phyloP scores from a whole-genome alignment of 2,888 invertebrate genomes.

The Anthrax anthrax region DNA sequence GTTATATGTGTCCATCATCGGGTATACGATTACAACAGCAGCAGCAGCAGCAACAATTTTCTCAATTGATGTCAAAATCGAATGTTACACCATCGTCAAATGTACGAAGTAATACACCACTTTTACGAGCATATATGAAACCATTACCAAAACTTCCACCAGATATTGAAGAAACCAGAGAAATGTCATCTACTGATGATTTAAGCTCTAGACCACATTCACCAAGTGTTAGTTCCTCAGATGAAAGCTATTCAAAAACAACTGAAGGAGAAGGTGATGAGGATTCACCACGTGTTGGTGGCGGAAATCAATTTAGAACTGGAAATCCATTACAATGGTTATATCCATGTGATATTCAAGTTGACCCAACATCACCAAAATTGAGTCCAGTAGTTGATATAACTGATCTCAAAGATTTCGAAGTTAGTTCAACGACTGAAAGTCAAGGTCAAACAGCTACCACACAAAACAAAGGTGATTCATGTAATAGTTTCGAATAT shows the following conservation, averaged over 20 bases:
- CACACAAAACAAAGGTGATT: constrained; percentile 47
- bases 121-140: constrained; percentile 39
- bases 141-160: constrained; percentile 44
- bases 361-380: constrained; percentile 31
- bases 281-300: constrained; percentile 26
- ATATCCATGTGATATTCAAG: constrained; percentile 48
- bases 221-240: constrained; percentile 69
- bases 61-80: constrained; percentile 20
- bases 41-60: constrained; percentile 13
- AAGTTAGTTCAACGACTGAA: constrained; percentile 34
- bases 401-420: constrained; percentile 31
- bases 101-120: constrained; percentile 23
- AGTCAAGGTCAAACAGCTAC: constrained; percentile 40
- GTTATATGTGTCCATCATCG: constrained; percentile 31
- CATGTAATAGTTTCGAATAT: constrained; percentile 50
- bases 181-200: constrained; percentile 63
- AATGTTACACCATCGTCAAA: constrained; percentile 16
- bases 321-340: constrained; percentile 42
- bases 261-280: constrained; percentile 50
- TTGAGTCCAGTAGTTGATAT: constrained; percentile 22
- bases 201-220: constrained; percentile 68
- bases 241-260: constrained; percentile 70
- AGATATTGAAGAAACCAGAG: constrained; percentile 31
- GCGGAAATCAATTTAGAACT: constrained; percentile 19
- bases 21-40: constrained; percentile 27